phyloP scores from a whole-genome alignment of 2,888 invertebrate species.

The Eupithecia dodoneata region DNA sequence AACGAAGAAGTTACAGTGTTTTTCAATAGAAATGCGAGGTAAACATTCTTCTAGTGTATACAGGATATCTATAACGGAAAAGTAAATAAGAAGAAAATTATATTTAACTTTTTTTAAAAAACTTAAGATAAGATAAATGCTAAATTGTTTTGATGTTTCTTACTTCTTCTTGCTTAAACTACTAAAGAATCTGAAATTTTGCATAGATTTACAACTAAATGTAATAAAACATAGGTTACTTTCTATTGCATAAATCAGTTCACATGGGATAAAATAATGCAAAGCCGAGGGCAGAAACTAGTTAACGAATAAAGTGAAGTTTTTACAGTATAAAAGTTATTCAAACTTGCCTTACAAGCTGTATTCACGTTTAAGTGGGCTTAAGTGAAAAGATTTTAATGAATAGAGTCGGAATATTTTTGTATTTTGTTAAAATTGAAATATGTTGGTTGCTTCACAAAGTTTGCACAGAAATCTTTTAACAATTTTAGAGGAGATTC shows the following conservation, averaged over 20 bases:
- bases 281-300: neutral
- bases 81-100: neutral
- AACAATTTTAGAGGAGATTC: neutral
- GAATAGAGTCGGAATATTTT: constrained; percentile 3
- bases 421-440: neutral
- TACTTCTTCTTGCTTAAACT: neutral
- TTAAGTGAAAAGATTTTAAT: constrained; percentile 1
- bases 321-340: constrained; percentile 1
- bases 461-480: neutral
- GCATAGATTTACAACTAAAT: neutral
- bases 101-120: too few species aligned
- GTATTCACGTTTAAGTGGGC: neutral
- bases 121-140: neutral
- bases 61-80: neutral
- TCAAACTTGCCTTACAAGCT: neutral
- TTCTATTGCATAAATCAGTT: neutral
- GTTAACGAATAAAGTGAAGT: neutral
- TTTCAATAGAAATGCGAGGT: neutral
- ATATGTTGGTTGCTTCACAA: neutral
- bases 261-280: neutral
- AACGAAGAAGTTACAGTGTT: neutral
- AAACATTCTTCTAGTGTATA: neutral
- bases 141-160: neutral
- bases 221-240: neutral
- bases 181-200: neutral